phyloP scores from a whole-genome alignment of 2,113 vertebrate genomes.

The Shinisaurus crocodilurus region DNA sequence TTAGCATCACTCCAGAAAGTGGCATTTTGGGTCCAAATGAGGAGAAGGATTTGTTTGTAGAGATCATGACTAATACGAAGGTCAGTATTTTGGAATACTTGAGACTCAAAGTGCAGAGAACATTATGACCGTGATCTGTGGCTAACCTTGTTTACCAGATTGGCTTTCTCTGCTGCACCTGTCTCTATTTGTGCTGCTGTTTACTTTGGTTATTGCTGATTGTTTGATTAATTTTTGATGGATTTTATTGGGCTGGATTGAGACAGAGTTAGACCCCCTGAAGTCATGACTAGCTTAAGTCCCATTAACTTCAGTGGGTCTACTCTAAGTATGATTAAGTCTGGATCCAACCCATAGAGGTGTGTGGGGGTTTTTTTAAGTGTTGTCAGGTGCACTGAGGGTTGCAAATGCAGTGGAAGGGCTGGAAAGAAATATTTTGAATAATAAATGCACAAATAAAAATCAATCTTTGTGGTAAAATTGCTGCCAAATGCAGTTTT shows the following conservation, averaged over 20 bases:
- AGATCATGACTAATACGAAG: constrained; percentile 74
- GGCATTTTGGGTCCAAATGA: constrained; percentile 84
- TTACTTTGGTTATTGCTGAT: not conserved
- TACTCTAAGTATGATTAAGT: not conserved
- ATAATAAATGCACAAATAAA: too few relatives aligned
- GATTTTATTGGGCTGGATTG: not conserved
- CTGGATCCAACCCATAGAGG: not conserved
- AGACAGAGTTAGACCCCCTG: not conserved
- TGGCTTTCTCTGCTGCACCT: not conserved
- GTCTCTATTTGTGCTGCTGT: not conserved
- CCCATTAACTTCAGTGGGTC: not conserved
- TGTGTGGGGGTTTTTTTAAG: not conserved
- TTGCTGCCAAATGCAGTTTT: not conserved
- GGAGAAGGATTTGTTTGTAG: constrained; percentile 78
- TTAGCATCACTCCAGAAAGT: constrained; percentile 73
- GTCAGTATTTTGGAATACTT: constrained; percentile 70
- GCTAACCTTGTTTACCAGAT: not conserved
- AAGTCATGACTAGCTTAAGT: not conserved
- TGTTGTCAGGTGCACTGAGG: not conserved
- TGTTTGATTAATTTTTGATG: not conserved
- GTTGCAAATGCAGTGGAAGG: not conserved
- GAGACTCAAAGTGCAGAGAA: not conserved
- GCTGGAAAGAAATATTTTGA: not conserved
- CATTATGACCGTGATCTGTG: not conserved
- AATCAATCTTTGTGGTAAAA: not conserved